Base-by-base conservation (phyloP, 2,888 invertebrate species). In the Macrosiphum euphorbiae region DNA sequence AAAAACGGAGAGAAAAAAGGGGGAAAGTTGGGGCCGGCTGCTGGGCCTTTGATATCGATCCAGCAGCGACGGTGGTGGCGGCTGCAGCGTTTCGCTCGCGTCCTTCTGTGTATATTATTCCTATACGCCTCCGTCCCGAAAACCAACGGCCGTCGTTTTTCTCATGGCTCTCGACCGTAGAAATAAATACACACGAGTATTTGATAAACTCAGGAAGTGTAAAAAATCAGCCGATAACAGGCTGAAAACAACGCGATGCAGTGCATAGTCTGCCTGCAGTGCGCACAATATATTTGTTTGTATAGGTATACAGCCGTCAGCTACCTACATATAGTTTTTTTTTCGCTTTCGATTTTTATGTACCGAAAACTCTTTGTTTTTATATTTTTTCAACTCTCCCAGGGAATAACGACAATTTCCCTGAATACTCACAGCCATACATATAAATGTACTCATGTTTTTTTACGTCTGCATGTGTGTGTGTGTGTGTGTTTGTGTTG, bases 21-120 rank as follows among this genome's bases (percentile, higher is more conserved):
- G 52, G 88, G 52, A 52, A 52, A 55, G n/a, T 35, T n/a, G 84
- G 84, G 92, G 26, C 24, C 26, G 28, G 85, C 41, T 61, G 92
- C 61, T n/a, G 61, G 90, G 90, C 20, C 28, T 87, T n/a, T 84
- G 84, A 89, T 93, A 93, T 93, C 93, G 93, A 93, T 93, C 93
- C 85, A 24, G 1, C 8, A 10, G n/a, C 84, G 88, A 3, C 8
- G 10, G 28, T 44, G 88, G n/a, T 78, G 78, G 78, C 78, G 78
- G 78, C 55, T 13, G 28, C 11, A n/a, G 47, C 3, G 61, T 85
- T 90, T 47, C 35, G 26, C 55, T 67, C 61, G 35, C 35, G 58
- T 58, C 28, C 10, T 88, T 47, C n/a, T n/a, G 26, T 91, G 24
- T 7, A 55, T 41, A 78, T 26, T 26, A 58, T 78, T 78, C 52